Percentiles rank a stretch among this genome's conserved stretches.
Evolutionary conservation across 2,888 invertebrate species (phyloP).

Genomic region (Celastrina argiolus): DNA sequence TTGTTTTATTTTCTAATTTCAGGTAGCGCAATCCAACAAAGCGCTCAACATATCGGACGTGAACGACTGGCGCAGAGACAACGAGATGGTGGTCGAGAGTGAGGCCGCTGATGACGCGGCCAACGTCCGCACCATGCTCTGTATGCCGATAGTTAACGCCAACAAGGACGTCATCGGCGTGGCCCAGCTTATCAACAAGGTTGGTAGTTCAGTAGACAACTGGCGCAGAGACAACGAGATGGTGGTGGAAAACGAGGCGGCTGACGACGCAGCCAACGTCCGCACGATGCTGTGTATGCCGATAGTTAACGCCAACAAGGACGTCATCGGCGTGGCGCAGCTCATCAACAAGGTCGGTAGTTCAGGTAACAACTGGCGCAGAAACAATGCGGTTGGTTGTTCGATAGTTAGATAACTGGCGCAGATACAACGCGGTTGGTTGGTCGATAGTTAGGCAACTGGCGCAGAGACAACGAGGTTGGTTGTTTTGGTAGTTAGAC

Average conservation of each 20-base stretch:
- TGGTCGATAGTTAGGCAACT: too few relatives aligned
- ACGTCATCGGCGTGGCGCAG: conserved; percentile 94
- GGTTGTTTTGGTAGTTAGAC: too few relatives aligned
- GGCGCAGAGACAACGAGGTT: too few relatives aligned
- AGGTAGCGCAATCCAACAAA: conserved; percentile 91
- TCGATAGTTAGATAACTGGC: too few relatives aligned
- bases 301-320: conserved; percentile 92
- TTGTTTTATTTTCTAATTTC: conserved; percentile 46
- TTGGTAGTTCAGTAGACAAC: conserved; percentile 40
- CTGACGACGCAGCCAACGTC: conserved; percentile 83
- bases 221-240: conserved; percentile 57
- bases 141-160: conserved; percentile 95
- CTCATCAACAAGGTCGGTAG: conserved; percentile 88
- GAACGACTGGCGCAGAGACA: conserved; percentile 85
- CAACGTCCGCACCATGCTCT: conserved; percentile 87
- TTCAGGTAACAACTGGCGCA: background rate
- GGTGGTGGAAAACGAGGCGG: conserved; percentile 57
- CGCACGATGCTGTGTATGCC: conserved; percentile 94
- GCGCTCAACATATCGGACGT: conserved; percentile 95
- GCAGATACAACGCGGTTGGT: too few relatives aligned
- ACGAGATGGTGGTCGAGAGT: conserved; percentile 71
- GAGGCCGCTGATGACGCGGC: conserved; percentile 78
- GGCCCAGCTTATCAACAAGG: conserved; percentile 94
- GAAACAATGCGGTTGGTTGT: too few relatives aligned
- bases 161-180: conserved; percentile 93